Evolutionary conservation across 2,797 vertebrate species (phyloP).

Genomic region (Acanthurus lineatus): DNA sequence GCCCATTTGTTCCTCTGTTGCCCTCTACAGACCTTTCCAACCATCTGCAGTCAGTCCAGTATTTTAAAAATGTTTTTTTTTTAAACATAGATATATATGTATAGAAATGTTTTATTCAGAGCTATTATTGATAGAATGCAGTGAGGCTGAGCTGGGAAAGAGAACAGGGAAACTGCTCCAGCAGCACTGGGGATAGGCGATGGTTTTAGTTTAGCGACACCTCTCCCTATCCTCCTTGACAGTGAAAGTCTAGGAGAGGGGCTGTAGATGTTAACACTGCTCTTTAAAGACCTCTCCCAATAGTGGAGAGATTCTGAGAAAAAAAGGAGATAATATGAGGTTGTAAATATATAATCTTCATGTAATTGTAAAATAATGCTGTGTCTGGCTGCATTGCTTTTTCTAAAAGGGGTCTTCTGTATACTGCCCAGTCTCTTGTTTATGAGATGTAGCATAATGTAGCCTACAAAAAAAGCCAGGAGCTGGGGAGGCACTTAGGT

Average conservation of each 20-base stretch:
- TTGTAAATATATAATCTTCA: slow-evolving; percentile 90
- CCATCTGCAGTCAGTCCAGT: slow-evolving; percentile 85
- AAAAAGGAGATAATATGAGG: slow-evolving; percentile 79
- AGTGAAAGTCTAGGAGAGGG: slow-evolving; percentile 75
- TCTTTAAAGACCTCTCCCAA: slow-evolving; percentile 81
- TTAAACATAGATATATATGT: slow-evolving; percentile 87
- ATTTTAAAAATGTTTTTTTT: slow-evolving; percentile 86
- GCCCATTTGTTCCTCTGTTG: slow-evolving; percentile 19
- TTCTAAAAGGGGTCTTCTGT: slow-evolving; percentile 40
- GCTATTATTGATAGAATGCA: slow-evolving; percentile 89
- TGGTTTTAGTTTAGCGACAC: slow-evolving; percentile 36
- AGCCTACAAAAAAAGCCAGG: slow-evolving; percentile 52
- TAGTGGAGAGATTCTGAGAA: slow-evolving; percentile 68
- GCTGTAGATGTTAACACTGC: slow-evolving; percentile 87
- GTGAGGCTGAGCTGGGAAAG: slow-evolving; percentile 82
- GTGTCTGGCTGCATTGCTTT: slow-evolving; percentile 72
- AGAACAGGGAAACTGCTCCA: slow-evolving; percentile 73
- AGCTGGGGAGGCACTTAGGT: slow-evolving; percentile 35
- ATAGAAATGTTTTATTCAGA: slow-evolving; percentile 91
- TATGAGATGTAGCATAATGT: slow-evolving; percentile 64
- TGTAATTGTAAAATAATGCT: slow-evolving; percentile 83
- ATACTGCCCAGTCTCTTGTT: slow-evolving; percentile 45
- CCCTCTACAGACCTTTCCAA: slow-evolving; percentile 66
- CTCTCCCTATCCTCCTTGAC: slow-evolving; percentile 53
- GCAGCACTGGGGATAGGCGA: slow-evolving; percentile 37